Percentiles rank a stretch among this genome's conserved stretches.
phyloP scores from a whole-genome alignment of 1,140 invertebrate genomes.

The Lepidurus arcticus region DNA sequence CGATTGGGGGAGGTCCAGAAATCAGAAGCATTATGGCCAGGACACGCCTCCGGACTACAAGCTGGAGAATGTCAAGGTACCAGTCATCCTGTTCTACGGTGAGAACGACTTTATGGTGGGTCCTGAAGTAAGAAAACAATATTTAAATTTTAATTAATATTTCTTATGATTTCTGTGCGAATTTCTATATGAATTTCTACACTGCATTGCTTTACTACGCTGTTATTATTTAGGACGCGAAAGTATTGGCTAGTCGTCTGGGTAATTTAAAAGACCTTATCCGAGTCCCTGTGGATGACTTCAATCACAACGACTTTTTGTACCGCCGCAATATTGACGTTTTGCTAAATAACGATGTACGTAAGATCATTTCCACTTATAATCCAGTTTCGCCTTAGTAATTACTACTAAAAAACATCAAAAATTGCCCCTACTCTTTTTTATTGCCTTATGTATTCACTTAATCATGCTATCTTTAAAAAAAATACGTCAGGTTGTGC shows the following conservation, averaged over 20 bases:
- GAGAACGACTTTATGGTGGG: constrained; percentile 47
- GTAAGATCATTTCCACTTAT: constrained; percentile 36
- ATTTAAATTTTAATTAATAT: background rate
- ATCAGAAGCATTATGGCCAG: constrained; percentile 39
- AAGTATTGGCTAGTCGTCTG: constrained; percentile 48
- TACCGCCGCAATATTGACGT: constrained; percentile 52
- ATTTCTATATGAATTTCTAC: background rate
- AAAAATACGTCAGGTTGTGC: too few relatives aligned
- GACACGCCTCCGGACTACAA: constrained; percentile 45
- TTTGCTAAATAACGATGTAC: constrained; percentile 40
- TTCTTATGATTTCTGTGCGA: background rate
- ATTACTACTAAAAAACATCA: background rate
- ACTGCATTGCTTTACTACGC: background rate
- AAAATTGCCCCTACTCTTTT: background rate
- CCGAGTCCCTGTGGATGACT: constrained; percentile 52
- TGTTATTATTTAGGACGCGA: constrained; percentile 50
- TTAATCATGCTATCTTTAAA: background rate
- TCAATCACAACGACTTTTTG: constrained; percentile 66
- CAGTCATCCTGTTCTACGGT: constrained; percentile 45
- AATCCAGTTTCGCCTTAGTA: background rate
- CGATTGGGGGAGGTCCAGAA: constrained; percentile 32
- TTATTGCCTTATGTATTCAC: background rate
- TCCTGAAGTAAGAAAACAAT: constrained; percentile 39
- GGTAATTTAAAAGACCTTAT: constrained; percentile 46
- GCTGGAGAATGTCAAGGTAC: constrained; percentile 41